Percentiles rank a stretch among this genome's conserved stretches.
These are phyloP conservation scores for Drymodes brunneopygia DNA, from an alignment of 2,113 vertebrate genomes.

Conservation along the genomic window DNA sequence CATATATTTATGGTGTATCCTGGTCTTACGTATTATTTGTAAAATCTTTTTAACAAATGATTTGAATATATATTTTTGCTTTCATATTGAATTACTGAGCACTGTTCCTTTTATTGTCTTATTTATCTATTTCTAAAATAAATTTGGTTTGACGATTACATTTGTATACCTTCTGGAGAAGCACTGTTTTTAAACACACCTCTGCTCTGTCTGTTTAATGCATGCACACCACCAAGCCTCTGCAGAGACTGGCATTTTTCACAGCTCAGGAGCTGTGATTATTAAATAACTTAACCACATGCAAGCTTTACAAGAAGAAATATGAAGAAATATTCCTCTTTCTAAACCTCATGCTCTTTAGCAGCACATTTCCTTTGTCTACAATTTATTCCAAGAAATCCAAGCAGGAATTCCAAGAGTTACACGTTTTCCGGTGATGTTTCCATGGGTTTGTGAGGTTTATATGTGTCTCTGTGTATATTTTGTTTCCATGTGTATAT, in stretches of 20 bases:
- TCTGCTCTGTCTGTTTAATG: background rate
- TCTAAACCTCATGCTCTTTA: background rate
- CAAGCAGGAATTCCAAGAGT: background rate
- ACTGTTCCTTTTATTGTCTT: slow-evolving; percentile 53
- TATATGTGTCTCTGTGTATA: background rate
- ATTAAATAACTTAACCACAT: background rate
- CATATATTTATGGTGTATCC: slow-evolving; percentile 4
- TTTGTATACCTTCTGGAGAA: slow-evolving; percentile 15
- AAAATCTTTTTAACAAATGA: slow-evolving; percentile 39
- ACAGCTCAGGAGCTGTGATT: background rate
- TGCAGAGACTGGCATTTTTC: background rate
- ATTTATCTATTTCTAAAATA: slow-evolving; percentile 54
- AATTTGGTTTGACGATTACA: slow-evolving; percentile 31
- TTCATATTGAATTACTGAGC: slow-evolving; percentile 18
- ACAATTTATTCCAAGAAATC: background rate
- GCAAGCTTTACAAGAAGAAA: background rate
- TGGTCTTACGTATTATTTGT: slow-evolving; percentile 40
- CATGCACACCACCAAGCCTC: background rate
- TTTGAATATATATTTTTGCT: slow-evolving; percentile 54
- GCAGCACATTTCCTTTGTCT: background rate
- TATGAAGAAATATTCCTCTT: background rate
- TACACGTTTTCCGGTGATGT: fast-evolving
- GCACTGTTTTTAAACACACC: background rate
- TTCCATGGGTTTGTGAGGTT: background rate
- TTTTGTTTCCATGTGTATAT: background rate